Evolutionary conservation across 2,888 invertebrate species (phyloP).

Genomic region (Corythucha ciliata): DNA sequence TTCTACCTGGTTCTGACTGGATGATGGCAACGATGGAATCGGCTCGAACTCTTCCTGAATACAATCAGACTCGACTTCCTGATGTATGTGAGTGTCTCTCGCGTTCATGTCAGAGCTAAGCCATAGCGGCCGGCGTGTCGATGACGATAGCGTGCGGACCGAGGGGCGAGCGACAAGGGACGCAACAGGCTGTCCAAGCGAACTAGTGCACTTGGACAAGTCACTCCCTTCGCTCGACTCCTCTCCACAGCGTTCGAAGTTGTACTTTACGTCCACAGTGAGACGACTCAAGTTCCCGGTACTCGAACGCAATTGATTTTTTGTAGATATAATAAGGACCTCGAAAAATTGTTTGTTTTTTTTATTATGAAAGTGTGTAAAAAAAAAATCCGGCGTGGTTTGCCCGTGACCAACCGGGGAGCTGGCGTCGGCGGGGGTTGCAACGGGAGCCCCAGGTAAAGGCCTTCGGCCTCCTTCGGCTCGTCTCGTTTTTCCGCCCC

Average conservation of each 20-base stretch:
- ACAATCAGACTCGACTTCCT: conserved; percentile 8
- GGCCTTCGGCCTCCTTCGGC: conserved; percentile 19
- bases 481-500: conserved; percentile 10
- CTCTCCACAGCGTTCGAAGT: too few relatives aligned
- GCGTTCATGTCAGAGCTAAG: conserved; percentile 23
- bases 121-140: conserved; percentile 9
- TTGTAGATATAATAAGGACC: too few relatives aligned
- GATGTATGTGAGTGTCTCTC: conserved; percentile 17
- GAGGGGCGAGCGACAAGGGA: conserved; percentile 10
- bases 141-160: neutral
- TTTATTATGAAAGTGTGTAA: too few relatives aligned
- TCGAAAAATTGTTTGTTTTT: too few relatives aligned
- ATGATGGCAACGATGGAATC: conserved; percentile 23
- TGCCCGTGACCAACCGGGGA: conserved; percentile 9
- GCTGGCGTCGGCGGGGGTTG: conserved; percentile 15
- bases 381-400: too few relatives aligned
- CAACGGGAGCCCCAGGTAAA: conserved; percentile 18
- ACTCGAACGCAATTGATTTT: too few relatives aligned
- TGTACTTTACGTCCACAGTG: too few relatives aligned
- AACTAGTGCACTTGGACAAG: too few relatives aligned
- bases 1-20: too few relatives aligned
- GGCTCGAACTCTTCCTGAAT: conserved; percentile 17
- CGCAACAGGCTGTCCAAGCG: conserved; percentile 25
- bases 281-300: too few relatives aligned
- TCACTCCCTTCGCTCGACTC: too few relatives aligned